Base-by-base conservation (phyloP, 2,113 vertebrate species). In the Benitochromis conjunctus region DNA sequence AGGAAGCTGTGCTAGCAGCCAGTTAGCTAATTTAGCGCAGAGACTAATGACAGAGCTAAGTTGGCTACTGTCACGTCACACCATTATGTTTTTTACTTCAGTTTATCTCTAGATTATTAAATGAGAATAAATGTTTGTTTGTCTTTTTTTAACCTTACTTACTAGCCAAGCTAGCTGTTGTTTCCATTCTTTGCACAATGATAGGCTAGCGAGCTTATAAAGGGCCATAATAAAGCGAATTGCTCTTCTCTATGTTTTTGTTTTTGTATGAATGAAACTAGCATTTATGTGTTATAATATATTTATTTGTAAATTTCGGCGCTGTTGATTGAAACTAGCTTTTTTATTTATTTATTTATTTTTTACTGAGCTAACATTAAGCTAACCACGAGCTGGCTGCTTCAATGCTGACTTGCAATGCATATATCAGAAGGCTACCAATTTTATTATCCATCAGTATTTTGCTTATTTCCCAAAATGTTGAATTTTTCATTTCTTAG, bases 361-460 rank as follows among this genome's bases (percentile, higher is more conserved):
- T 34, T 36, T 38, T 7, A 36, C 3, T 38, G 10, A 66, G 69
- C 18, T 10, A 29, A 7, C 14, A 51, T 51, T 5, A 19, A 12
- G 16, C 24, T 76, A 48, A 12, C 31, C 13, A 34, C 1, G 26
- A 62, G 7, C 38, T 29, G 36, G 5, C 31, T 57, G 9, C 14
- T 71, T 0, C 3, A 26, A 1, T 18, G 41, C 21, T 48, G 14
- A 26, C 16, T 74, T 14, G 31, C 18, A 38, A 12, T 38, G 12
- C 60, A 64, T 18, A 38, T 3, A 64, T 36, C 18, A 64, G 24
- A 48, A 24, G n/a, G 36, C 41, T 6, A 24, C 43, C 43, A 41
- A 10, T 7, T 34, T 5, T 51, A 16, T 34, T 69, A 53, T 19
- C 46, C 26, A 31, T 76, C 16, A 24, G 16, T 54, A 41, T 6